Base-by-base conservation (phyloP, 2,797 vertebrate species). In the Decapterus maruadsi region DNA sequence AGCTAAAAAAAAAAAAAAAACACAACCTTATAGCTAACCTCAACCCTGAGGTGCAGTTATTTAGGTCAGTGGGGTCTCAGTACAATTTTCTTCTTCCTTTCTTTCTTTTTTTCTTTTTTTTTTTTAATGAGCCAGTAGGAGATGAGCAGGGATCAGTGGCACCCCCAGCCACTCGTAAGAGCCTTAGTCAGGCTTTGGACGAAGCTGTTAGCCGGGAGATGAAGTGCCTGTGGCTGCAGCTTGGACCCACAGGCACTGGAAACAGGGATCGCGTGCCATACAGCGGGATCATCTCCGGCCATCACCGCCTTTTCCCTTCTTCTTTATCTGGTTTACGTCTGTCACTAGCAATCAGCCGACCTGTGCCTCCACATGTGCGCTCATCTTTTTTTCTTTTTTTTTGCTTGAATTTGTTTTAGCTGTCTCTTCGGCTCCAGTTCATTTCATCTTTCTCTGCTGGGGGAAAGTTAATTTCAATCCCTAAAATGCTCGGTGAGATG, bases 101-200 rank as follows among this genome's bases (percentile, higher is more conserved):
- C 8, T 19, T 51, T 67, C 50, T 84, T 11, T 71, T 54, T 57
- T 26, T 63, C 26, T 51, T n/a, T 36, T 31, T 14, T 63, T 29
- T 45, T 9, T 63, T 6, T 22, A 87, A 89, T 85, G 80, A 92
- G 85, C 82, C 80, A 82, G 56, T 65, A 76, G 72, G 82, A 90
- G 91, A 88, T 91, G 91, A 93, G 85, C 83, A 72, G 84, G 87
- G 88, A 91, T 93, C 85, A 89, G 90, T 70, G 73, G 75, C 78
- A 79, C 82, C 81, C 70, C 72, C 43, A 76, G 84, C 71, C 81
- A 54, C n/a, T 46, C 1, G 4, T 90, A 91, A 93, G 90, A 91
- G 85, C 78, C 88, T 93, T 92, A 92, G 79, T 76, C 80, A 72
- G 85, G 84, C 86, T 91, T 90, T 88, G 84, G 85, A 85, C 22